Base-by-base conservation (phyloP, 2,797 vertebrate genomes). In the Remorina albescens region DNA sequence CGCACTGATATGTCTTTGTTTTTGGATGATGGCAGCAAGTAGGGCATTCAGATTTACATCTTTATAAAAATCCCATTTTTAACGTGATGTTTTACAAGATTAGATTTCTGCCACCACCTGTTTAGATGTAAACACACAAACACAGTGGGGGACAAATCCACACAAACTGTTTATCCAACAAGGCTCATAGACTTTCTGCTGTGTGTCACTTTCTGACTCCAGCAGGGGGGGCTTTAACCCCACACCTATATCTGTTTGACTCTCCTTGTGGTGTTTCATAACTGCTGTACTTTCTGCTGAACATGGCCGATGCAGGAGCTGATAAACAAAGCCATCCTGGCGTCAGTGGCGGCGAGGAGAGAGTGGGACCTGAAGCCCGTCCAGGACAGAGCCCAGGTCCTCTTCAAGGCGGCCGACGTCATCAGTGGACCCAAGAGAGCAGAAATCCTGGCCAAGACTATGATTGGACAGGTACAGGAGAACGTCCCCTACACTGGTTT, bases 291-390 rank as follows among this genome's bases (percentile, higher is more conserved):
- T 50, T 7, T 39, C 12, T 25, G 18, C 9, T 44, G 18, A 15
- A 18, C 39, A 15, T 69, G 56, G 21, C 68, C 21, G 23, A 1
- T 66, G 10, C 73, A 99, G 98, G 95, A 95, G 18, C 91, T 98
- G 58, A 92, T 99, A 71, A 95, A 97, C 87, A 96, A 93, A 90
- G 97, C 98, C 71, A 98, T 99, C 9, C 26, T 85, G 0, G 95
- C 96, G 0, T 95, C 97, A 0, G 19, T 99, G 82, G 95, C 95
- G 0, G 96, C 95, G 0, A 94, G 97, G 80, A 95, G 81, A 60
- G 97, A 98, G 16, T 99, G 98, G 98, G 98, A 99, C 92, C 91
- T 97, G 71, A 97, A 92, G 54, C 96, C 97, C 0, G 66, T 97
- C 5, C 85, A 95, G 66, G 98, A 99, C 84, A 86, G 97, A 16